Evolutionary conservation across 2,888 invertebrate species (phyloP).

Genomic region (Hermodice carunculata): DNA sequence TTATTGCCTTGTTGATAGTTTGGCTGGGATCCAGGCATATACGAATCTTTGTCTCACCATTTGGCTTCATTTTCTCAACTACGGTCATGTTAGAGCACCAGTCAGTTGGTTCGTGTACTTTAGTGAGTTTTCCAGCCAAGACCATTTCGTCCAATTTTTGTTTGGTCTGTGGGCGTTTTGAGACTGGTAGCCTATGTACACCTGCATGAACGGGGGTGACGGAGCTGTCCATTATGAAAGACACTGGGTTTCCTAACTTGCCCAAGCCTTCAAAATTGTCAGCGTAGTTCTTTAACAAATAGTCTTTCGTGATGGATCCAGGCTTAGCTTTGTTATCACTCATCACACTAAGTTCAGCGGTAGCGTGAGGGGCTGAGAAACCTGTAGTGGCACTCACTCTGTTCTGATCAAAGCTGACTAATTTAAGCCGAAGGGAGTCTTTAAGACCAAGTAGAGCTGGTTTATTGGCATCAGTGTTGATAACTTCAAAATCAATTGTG

Average conservation of each 20-base stretch:
- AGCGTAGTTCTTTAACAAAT: too few species aligned
- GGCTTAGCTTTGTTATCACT: too few species aligned
- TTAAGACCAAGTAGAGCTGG: too few species aligned
- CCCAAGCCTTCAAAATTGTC: constrained; percentile 6
- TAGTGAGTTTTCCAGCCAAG: not conserved
- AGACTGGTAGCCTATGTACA: constrained; percentile 9
- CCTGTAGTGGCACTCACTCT: too few species aligned
- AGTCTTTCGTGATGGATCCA: too few species aligned
- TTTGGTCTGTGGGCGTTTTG: constrained; percentile 1
- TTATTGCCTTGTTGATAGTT: constrained; percentile 15
- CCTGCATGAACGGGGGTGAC: constrained; percentile 1
- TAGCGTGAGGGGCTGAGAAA: too few species aligned
- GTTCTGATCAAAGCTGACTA: too few species aligned
- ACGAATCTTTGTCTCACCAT: constrained; percentile 8
- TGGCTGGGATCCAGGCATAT: constrained; percentile 23
- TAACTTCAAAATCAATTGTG: too few species aligned
- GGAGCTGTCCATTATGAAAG: not conserved
- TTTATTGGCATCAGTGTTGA: too few species aligned
- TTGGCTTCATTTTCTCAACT: not conserved
- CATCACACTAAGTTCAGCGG: too few species aligned
- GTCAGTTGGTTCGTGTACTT: constrained; percentile 1
- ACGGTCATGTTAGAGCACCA: constrained; percentile 10
- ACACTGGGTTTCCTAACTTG: not conserved
- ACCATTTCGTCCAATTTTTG: not conserved
- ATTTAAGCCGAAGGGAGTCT: too few species aligned